These are phyloP conservation scores for Todus mexicanus DNA, from an alignment of 2,797 vertebrate genomes.

Conservation along the genomic window DNA sequence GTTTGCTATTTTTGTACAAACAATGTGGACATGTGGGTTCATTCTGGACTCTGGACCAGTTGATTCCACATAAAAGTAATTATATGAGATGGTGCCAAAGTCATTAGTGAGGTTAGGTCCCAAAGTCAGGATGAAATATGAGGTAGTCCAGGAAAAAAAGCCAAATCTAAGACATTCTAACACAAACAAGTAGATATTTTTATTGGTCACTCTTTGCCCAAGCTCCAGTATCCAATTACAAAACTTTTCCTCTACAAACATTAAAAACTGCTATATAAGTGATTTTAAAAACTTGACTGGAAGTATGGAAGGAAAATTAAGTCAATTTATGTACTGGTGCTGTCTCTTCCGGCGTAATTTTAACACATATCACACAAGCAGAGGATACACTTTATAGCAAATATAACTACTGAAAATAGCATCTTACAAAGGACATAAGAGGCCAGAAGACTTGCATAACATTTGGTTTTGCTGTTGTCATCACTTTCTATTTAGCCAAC, in stretches of 20 bases:
- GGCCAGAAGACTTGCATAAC: neutral
- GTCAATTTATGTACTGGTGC: neutral
- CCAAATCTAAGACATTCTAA: neutral
- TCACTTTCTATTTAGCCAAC: neutral
- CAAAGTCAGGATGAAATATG: constrained; percentile 16
- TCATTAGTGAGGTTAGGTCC: neutral
- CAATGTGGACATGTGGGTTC: neutral
- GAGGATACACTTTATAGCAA: neutral
- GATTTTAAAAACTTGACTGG: neutral
- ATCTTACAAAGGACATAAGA: neutral
- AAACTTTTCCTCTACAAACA: neutral
- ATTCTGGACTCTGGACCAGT: neutral
- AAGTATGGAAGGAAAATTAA: neutral
- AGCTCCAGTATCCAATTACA: neutral
- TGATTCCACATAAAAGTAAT: constrained; percentile 14
- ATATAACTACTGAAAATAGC: neutral
- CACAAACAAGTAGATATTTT: neutral
- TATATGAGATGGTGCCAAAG: neutral
- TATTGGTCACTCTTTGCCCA: neutral
- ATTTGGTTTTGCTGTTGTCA: neutral
- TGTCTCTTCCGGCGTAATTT: neutral
- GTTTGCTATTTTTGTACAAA: neutral
- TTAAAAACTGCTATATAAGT: neutral
- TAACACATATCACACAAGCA: neutral
- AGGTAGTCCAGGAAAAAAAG: neutral